Evolutionary conservation across 1,140 invertebrate species (phyloP).

Genomic region (Drosophila guanche): DNA sequence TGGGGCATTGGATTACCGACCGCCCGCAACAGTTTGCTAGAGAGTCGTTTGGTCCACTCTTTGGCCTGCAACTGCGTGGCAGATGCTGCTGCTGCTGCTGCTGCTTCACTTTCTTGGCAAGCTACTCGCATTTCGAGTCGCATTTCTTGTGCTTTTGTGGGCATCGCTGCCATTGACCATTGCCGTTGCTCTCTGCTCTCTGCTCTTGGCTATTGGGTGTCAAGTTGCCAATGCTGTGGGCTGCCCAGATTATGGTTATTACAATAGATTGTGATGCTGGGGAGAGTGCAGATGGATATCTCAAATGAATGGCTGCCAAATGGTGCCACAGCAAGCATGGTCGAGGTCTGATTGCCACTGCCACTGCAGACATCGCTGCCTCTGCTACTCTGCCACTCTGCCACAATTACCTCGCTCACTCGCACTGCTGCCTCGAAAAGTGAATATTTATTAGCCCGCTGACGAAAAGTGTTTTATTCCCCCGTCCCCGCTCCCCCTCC

Average conservation of each 20-base stretch:
- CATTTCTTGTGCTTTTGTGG: slow-evolving; percentile 74
- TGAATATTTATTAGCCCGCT: slow-evolving; percentile 74
- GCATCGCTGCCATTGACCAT: slow-evolving; percentile 46
- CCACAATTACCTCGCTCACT: slow-evolving; percentile 55
- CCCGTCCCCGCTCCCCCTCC: neutral
- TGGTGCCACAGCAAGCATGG: slow-evolving; percentile 64
- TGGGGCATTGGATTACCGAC: slow-evolving; percentile 62
- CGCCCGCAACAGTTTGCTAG: slow-evolving; percentile 32
- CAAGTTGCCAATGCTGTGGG: slow-evolving; percentile 49
- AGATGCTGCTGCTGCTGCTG: slow-evolving; percentile 9
- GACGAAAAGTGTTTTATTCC: slow-evolving; percentile 41
- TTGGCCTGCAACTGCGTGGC: slow-evolving; percentile 6
- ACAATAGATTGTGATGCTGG: slow-evolving; percentile 19
- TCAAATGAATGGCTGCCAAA: slow-evolving; percentile 39
- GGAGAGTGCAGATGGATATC: slow-evolving; percentile 10
- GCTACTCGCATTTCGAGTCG: too few species aligned
- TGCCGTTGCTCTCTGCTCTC: slow-evolving; percentile 16
- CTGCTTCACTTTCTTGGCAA: slow-evolving; percentile 60
- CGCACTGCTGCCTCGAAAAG: slow-evolving; percentile 45
- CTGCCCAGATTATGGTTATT: slow-evolving; percentile 63
- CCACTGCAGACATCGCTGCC: slow-evolving; percentile 21
- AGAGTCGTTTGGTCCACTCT: neutral
- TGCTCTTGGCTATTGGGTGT: slow-evolving; percentile 33
- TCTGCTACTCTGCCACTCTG: neutral
- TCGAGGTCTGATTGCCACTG: slow-evolving; percentile 75